A percentile compares a stretch with the other conserved stretches of the same genome.
Conservation (phyloP, 1,140 invertebrate species). For the Leptonema lineaticorne region DNA sequence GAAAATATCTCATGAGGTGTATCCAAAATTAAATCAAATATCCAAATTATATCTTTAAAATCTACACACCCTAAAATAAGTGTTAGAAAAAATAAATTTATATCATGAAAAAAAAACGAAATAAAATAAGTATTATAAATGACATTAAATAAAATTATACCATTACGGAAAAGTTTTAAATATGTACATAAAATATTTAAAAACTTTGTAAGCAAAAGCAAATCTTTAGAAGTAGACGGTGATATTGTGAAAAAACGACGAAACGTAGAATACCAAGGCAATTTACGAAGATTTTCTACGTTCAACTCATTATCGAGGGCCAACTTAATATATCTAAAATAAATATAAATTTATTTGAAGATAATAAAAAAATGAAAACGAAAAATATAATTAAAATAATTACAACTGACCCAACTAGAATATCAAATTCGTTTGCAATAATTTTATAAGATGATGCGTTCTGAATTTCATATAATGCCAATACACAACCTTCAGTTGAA, state of each 20-base stretch:
- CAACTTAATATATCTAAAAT: constrained; percentile 35
- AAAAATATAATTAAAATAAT: background rate
- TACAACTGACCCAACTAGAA: constrained; percentile 57
- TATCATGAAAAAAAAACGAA: too few relatives aligned
- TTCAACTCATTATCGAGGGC: constrained; percentile 19
- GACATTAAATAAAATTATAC: too few relatives aligned
- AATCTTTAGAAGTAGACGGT: constrained; percentile 62
- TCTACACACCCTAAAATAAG: background rate
- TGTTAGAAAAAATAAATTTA: too few relatives aligned
- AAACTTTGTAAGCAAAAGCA: constrained; percentile 57
- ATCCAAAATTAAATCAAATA: constrained; percentile 32
- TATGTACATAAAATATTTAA: constrained; percentile 58
- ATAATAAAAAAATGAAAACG: constrained; percentile 34
- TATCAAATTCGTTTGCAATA: constrained; percentile 56
- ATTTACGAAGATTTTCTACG: constrained; percentile 46
- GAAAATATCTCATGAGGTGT: constrained; percentile 29
- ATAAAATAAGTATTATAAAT: too few relatives aligned
- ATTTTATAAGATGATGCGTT: constrained; percentile 61
- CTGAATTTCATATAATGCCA: constrained; percentile 59
- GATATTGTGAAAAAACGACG: constrained; percentile 59
- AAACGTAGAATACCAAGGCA: constrained; percentile 63
- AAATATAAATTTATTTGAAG: background rate
- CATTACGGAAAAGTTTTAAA: constrained; percentile 17
- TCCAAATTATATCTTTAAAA: constrained; percentile 13
- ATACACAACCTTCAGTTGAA: constrained; percentile 53